Evolutionary conservation across 2,797 vertebrate species (phyloP).

Genomic region (Centropyge bicolor): DNA sequence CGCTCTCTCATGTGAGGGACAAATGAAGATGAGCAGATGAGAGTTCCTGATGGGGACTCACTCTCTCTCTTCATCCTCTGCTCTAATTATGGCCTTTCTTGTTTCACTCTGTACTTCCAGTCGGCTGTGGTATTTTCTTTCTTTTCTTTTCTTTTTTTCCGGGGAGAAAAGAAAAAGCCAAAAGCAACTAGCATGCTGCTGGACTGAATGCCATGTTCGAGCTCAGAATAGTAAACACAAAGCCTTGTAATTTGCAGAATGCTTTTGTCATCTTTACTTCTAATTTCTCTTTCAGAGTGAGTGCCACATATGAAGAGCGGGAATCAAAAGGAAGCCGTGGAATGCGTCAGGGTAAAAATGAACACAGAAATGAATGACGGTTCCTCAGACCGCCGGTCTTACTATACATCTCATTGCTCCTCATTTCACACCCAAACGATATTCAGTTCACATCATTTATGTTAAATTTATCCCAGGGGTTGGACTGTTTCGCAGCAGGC

Average conservation of each 20-base stretch:
- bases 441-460: conserved; percentile 6
- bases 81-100: conserved; percentile 81
- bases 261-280: conserved; percentile 83
- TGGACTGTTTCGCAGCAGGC: background rate
- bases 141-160: conserved; percentile 45
- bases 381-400: conserved; percentile 1
- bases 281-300: conserved; percentile 73
- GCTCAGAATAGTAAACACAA: conserved; percentile 84
- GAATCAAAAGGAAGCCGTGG: conserved; percentile 64
- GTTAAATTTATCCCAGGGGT: background rate
- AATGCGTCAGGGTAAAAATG: conserved; percentile 67
- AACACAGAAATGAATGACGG: conserved; percentile 50
- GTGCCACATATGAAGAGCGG: conserved; percentile 63
- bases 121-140: conserved; percentile 71
- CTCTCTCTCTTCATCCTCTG: conserved; percentile 64
- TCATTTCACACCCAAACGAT: conserved; percentile 29
- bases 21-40: conserved; percentile 82
- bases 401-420: conserved; percentile 19
- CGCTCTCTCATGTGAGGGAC: conserved; percentile 70
- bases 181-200: conserved; percentile 61
- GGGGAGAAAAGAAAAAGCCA: conserved; percentile 49
- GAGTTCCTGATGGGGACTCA: conserved; percentile 64
- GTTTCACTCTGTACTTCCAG: conserved; percentile 76
- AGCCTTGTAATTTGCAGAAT: conserved; percentile 84
- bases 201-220: conserved; percentile 70